Base-by-base conservation (phyloP, 2,888 invertebrate species). In the Anorthoa munda region DNA sequence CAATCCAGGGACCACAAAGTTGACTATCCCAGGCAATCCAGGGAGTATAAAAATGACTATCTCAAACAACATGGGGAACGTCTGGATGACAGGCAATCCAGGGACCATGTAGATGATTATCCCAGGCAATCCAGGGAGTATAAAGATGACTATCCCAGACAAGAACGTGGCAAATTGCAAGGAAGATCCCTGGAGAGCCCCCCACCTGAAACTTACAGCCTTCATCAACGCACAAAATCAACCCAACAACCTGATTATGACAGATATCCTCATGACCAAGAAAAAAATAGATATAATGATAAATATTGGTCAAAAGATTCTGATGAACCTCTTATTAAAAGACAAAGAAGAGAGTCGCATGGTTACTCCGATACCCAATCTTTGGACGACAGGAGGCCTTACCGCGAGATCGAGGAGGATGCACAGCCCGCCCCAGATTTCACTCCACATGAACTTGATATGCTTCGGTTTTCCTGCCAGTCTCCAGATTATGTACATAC, bases 401-500 rank as follows among this genome's bases (percentile, higher is more conserved):
- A 82, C 31, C 39, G 18, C 45, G 87, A 83, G 45, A 86, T 78
- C 64, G 82, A 84, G n/a, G 31, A 63, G 21, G 86, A 86, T 74
- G 83, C 55, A 72, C 65, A 79, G 61, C 73, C 79, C 58, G 53
- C 72, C 23, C 70, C 79, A n/a, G 76, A 79, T 65, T 74, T 67
- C 17, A 75, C 84, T 13, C 81, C 84, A 15, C 68, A 81, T 66
- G 86, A 89, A 66, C 70, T 84, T 50, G 87, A 91, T 11, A 66
- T 58, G 15, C 72, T 78, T 59, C 77, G 81, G 56, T 82, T 84
- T 31, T 92, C 93, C 66, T 95, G 95, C 69, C 94, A 93, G 83
- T 95, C 95, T 11, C 95, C 95, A 64, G 95, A 95, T 86, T 90
- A 90, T 80, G 74, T 85, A 68, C 61, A 90, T 66, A 65, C 80